These are phyloP conservation scores for Poecilia wingei DNA, from an alignment of 2,797 vertebrate genomes.

Conservation along the genomic window DNA sequence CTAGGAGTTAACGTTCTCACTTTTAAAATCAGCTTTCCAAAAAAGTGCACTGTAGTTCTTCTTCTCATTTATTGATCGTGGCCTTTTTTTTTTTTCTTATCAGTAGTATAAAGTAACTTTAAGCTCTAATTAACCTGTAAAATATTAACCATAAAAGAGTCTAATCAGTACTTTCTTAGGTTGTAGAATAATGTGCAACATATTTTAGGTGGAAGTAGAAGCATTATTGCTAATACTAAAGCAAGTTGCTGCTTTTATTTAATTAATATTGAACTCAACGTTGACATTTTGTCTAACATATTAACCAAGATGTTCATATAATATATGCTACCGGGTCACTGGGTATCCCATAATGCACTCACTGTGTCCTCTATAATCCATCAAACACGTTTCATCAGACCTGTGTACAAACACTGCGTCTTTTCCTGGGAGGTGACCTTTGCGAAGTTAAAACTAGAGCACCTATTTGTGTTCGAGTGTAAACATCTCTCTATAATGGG, in stretches of 20 bases:
- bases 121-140: constrained; percentile 10
- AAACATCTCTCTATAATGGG: background rate
- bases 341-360: background rate
- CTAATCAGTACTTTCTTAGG: background rate
- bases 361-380: background rate
- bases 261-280: background rate
- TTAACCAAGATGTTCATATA: background rate
- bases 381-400: background rate
- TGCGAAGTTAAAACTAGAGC: background rate
- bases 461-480: background rate
- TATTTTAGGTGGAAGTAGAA: background rate
- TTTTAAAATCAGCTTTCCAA: constrained; percentile 17
- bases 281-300: background rate
- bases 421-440: background rate
- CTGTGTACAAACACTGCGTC: background rate
- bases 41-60: background rate
- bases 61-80: background rate
- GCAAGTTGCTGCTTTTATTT: background rate
- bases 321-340: background rate
- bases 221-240: no score
- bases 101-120: background rate
- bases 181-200: background rate
- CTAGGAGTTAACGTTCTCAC: constrained; percentile 33
- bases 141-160: background rate
- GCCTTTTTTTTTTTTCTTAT: background rate